A percentile compares a stretch with the other conserved stretches of the same genome.
These are phyloP conservation scores for Pomatorhinus ruficollis DNA, from an alignment of 2,113 vertebrate genomes.

Conservation along the genomic window DNA sequence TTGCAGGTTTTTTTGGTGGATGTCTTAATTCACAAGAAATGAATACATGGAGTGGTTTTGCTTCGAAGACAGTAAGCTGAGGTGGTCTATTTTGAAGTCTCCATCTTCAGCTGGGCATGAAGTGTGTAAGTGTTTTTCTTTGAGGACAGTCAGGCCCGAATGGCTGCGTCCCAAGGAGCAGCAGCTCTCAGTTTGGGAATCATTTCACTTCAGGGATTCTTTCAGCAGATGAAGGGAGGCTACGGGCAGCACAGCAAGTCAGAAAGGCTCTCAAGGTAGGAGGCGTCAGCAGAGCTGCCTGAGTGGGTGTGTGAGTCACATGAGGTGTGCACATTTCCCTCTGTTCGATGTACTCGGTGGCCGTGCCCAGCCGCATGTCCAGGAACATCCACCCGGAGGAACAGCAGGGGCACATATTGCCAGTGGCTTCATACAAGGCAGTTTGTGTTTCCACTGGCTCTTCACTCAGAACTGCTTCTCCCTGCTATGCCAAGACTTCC, in stretches of 20 bases:
- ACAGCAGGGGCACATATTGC: accelerated
- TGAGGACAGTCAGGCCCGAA: accelerated
- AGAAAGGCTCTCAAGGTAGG: not conserved
- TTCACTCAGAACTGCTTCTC: not conserved
- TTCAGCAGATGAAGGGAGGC: not conserved
- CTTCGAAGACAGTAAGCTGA: not conserved
- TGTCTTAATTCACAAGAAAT: not conserved
- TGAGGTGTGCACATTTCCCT: not conserved
- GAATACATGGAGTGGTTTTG: not conserved
- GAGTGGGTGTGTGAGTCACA: not conserved
- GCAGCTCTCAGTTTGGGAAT: too few species aligned
- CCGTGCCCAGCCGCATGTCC: accelerated
- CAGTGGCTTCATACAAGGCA: accelerated
- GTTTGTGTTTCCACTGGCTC: not conserved
- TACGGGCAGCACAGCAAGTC: not conserved
- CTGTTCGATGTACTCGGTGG: accelerated
- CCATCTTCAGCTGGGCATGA: too few species aligned
- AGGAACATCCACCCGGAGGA: accelerated
- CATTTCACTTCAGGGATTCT: not conserved
- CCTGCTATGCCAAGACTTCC: not conserved
- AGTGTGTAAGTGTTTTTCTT: not conserved
- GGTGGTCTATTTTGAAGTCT: not conserved
- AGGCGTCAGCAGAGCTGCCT: not conserved
- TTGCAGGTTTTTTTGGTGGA: not conserved
- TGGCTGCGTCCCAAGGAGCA: accelerated